Percentiles rank a stretch among this genome's conserved stretches.
These are phyloP conservation scores for Aporophyla lueneburgensis DNA, from an alignment of 2,888 invertebrate genomes.

Conservation along the genomic window DNA sequence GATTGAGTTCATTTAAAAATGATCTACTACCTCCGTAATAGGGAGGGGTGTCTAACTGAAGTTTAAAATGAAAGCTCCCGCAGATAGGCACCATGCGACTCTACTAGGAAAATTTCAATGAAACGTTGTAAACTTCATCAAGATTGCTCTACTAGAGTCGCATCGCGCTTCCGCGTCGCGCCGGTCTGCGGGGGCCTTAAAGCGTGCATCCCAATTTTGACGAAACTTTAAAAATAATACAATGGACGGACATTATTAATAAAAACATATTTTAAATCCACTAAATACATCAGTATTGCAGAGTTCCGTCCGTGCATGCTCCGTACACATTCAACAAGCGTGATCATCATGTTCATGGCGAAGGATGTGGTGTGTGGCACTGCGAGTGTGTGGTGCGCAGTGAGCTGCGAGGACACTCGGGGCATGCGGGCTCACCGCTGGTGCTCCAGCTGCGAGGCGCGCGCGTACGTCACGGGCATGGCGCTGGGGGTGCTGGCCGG, in stretches of 20 bases:
- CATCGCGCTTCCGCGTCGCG: too few species aligned
- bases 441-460: slow-evolving; percentile 74
- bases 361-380: not conserved
- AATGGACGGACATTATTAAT: not conserved
- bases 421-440: slow-evolving; percentile 74
- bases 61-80: not conserved
- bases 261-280: not conserved
- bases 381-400: not conserved
- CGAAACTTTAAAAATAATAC: not conserved
- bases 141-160: too few species aligned
- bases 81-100: too few species aligned
- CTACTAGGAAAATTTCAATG: too few species aligned
- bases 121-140: too few species aligned
- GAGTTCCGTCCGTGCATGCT: not conserved
- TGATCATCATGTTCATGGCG: not conserved
- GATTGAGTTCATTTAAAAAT: not conserved
- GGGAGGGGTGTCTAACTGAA: not conserved
- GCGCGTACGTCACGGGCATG: slow-evolving; percentile 81
- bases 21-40: too few species aligned
- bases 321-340: not conserved
- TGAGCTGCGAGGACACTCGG: slow-evolving; percentile 1
- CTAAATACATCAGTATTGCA: not conserved
- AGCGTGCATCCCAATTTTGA: too few species aligned
- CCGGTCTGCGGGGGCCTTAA: too few species aligned
- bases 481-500: not conserved